Evolutionary conservation across 1,140 invertebrate genomes (phyloP).

Genomic region (Panonychus citri): DNA sequence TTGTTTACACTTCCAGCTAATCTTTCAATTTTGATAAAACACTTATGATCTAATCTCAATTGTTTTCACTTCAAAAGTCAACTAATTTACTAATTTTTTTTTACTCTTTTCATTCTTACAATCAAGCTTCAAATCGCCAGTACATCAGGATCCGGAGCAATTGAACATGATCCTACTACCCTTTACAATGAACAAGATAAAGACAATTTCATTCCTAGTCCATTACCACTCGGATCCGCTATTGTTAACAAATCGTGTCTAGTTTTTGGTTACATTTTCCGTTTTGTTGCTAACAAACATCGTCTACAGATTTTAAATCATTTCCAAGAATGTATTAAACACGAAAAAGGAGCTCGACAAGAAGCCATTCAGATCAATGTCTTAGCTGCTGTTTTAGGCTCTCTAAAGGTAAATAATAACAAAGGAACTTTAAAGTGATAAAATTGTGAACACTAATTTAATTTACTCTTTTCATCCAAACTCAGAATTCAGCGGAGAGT

Average conservation of each 20-base stretch:
- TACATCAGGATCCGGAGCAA: conserved; percentile 73
- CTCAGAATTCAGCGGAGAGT: conserved; percentile 47
- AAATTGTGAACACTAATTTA: not conserved
- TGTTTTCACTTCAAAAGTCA: not conserved
- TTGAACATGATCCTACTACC: conserved; percentile 84
- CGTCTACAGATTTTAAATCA: conserved; percentile 86
- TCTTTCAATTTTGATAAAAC: too few relatives aligned
- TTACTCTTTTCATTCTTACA: conserved; percentile 8
- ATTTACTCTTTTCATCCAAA: not conserved
- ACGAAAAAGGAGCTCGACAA: conserved; percentile 66
- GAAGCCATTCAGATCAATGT: conserved; percentile 93
- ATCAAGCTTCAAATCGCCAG: conserved; percentile 61
- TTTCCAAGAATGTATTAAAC: conserved; percentile 77
- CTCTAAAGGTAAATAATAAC: conserved; percentile 36
- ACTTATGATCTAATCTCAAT: not conserved
- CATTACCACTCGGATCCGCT: conserved; percentile 78
- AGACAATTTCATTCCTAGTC: conserved; percentile 44
- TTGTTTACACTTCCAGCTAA: conserved; percentile 16
- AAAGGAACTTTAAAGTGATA: not conserved
- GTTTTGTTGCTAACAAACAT: conserved; percentile 80
- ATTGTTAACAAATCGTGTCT: conserved; percentile 83
- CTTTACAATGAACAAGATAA: conserved; percentile 44
- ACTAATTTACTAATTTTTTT: conserved; percentile 3
- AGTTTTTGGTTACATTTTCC: conserved; percentile 80
- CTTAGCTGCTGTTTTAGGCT: conserved; percentile 71